These are phyloP conservation scores for Nasalis larvatus DNA, from an alignment of 2,113 vertebrate species.

Conservation along the genomic window DNA sequence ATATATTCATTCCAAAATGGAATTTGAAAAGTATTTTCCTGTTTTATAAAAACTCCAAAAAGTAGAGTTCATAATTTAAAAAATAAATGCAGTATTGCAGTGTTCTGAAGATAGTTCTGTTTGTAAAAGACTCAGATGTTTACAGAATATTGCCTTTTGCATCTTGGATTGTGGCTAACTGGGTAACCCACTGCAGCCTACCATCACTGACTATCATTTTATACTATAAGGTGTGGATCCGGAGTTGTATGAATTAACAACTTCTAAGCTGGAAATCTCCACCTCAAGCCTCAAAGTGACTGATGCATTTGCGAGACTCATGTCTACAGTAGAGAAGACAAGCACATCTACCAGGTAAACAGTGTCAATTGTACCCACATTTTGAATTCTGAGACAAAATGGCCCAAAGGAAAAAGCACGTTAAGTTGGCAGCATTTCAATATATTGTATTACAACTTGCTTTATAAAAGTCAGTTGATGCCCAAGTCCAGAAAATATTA, in stretches of 20 bases:
- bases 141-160: conserved; percentile 81
- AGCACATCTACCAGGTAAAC: conserved; percentile 95
- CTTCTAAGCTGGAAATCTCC: conserved; percentile 92
- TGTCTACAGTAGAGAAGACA: conserved; percentile 98
- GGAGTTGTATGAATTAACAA: conserved; percentile 97
- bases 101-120: conserved; percentile 28
- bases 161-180: conserved; percentile 74
- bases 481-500: conserved; percentile 48
- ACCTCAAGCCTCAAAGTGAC: conserved; percentile 88
- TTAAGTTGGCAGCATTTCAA: not conserved
- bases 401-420: not conserved
- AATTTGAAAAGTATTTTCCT: conserved; percentile 25
- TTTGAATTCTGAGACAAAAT: conserved; percentile 1
- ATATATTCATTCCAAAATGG: not conserved
- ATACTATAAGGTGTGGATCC: conserved; percentile 95
- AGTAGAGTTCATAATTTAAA: not conserved
- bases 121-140: conserved; percentile 85
- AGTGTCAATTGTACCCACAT: not conserved
- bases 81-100: not conserved
- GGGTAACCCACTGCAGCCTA: conserved; percentile 46
- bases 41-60: conserved; percentile 20
- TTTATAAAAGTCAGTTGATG: conserved; percentile 31
- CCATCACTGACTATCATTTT: conserved; percentile 86
- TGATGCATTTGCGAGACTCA: conserved; percentile 95
- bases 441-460: conserved; percentile 11